Conservation (phyloP, 2,113 vertebrate genomes). For the Eudorcas thomsonii region DNA sequence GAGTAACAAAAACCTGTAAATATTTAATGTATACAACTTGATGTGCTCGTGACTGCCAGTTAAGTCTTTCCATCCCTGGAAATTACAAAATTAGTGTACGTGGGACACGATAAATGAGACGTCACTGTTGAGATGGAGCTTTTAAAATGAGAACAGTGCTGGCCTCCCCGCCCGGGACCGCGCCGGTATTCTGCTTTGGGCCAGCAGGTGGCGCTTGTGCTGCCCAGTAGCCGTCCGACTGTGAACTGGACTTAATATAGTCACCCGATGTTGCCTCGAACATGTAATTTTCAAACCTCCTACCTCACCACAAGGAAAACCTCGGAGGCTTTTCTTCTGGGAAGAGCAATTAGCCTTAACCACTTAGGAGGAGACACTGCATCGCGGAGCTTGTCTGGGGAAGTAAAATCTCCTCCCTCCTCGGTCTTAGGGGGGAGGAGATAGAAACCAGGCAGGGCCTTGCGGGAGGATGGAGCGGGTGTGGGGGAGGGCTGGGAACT, state of each 20-base stretch:
- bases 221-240: not conserved
- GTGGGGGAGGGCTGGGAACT: not conserved
- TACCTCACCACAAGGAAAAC: slow-evolving; percentile 66
- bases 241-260: slow-evolving; percentile 41
- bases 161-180: accelerated
- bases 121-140: not conserved
- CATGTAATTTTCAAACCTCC: slow-evolving; percentile 69
- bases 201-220: slow-evolving; percentile 45
- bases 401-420: slow-evolving; percentile 60
- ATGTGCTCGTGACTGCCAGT: not conserved
- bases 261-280: slow-evolving; percentile 17
- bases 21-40: not conserved
- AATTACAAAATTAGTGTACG: not conserved
- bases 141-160: not conserved
- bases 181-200: accelerated
- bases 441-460: slow-evolving; percentile 5
- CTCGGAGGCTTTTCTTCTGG: slow-evolving; percentile 72
- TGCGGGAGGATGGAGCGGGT: not conserved
- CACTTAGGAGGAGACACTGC: slow-evolving; percentile 69
- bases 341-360: slow-evolving; percentile 73
- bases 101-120: not conserved
- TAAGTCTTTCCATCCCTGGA: not conserved
- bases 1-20: not conserved
- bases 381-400: slow-evolving; percentile 59
- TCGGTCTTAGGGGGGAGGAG: not conserved